A percentile compares a stretch with the other conserved stretches of the same genome.
These are phyloP conservation scores for Aphis gossypii DNA, from an alignment of 1,140 invertebrate species.

Conservation along the genomic window DNA sequence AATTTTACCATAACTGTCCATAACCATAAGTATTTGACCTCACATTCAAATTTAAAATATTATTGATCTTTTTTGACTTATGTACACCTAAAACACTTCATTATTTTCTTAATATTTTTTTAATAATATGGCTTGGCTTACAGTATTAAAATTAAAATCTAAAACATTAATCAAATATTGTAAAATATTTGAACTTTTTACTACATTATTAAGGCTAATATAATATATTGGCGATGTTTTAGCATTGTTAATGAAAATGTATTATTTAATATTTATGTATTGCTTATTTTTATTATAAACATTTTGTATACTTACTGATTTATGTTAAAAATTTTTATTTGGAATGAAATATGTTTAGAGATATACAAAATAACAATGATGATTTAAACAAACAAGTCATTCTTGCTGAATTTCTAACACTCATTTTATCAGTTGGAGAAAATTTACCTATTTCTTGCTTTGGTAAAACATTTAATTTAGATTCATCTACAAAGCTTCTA, in stretches of 20 bases:
- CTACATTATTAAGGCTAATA: neutral
- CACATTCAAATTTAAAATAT: neutral
- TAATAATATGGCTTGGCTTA: neutral
- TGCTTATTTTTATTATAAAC: neutral
- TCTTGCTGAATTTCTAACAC: conserved; percentile 48
- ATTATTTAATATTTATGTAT: neutral
- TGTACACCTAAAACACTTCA: neutral
- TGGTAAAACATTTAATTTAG: neutral
- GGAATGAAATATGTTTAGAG: conserved; percentile 28
- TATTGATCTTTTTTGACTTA: neutral
- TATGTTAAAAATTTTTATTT: neutral
- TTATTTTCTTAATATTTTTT: neutral
- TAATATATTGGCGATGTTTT: neutral
- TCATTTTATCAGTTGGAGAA: conserved; percentile 48
- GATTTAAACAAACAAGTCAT: conserved; percentile 25
- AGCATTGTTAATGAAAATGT: neutral
- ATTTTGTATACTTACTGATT: neutral
- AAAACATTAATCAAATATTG: neutral
- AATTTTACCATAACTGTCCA: neutral
- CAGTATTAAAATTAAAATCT: neutral
- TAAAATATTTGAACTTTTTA: neutral
- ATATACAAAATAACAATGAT: conserved; percentile 35
- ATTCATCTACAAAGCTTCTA: neutral
- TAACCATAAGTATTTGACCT: neutral
- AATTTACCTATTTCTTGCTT: conserved; percentile 45